A percentile compares a stretch with the other conserved stretches of the same genome.
These are phyloP conservation scores for Cantharis rustica DNA, from an alignment of 2,888 invertebrate genomes.

Conservation along the genomic window DNA sequence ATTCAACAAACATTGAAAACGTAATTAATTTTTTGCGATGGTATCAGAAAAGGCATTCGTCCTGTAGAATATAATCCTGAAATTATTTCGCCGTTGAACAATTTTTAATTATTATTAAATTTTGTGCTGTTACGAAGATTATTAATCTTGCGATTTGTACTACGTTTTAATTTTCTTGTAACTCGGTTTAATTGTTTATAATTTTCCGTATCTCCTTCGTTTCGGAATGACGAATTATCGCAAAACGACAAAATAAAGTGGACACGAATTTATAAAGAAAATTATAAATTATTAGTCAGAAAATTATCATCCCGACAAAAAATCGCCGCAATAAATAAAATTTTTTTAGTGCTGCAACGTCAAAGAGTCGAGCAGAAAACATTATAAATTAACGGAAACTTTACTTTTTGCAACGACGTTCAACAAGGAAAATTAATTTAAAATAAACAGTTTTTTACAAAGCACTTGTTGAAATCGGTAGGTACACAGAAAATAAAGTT, in stretches of 20 bases:
- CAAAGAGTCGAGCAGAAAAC: not conserved
- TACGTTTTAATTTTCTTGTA: not conserved
- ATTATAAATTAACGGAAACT: not conserved
- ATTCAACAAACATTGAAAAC: too few species aligned
- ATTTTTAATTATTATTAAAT: not conserved
- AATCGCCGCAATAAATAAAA: not conserved
- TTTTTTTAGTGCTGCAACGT: not conserved
- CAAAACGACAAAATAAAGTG: not conserved
- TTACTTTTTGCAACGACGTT: not conserved
- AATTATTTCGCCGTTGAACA: not conserved
- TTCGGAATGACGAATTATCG: not conserved
- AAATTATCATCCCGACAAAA: not conserved
- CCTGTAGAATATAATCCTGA: too few species aligned
- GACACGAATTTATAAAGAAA: not conserved
- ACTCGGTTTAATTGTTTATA: not conserved
- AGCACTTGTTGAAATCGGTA: conserved; percentile 1
- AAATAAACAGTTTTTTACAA: conserved; percentile 1
- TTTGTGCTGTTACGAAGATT: not conserved
- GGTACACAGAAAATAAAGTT: not conserved
- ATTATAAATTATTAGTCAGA: not conserved
- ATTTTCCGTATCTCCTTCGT: not conserved
- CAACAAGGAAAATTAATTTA: not conserved
- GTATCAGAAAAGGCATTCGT: too few species aligned
- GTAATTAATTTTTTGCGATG: too few species aligned
- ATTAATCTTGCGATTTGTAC: not conserved